Evolutionary conservation across 1,140 invertebrate species (phyloP), one percentile per base, ranked within the genome.

Genomic region (Babylonia areolata): DNA sequence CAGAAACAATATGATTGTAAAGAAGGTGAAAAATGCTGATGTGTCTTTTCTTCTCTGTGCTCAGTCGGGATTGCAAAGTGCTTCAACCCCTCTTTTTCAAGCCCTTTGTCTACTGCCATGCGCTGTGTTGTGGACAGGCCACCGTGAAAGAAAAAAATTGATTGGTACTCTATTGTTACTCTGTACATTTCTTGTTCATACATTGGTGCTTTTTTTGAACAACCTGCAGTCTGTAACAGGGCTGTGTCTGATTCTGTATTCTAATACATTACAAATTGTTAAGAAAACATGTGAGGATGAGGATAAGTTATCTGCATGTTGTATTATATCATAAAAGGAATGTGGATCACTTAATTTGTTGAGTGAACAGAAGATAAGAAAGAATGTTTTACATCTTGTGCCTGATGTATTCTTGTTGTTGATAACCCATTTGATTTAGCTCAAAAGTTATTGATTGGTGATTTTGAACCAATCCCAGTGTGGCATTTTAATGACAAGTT

Each of bases 1-100:
- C 94, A 87, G 94, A 94, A 85, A 94, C 88, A 87, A 89, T 87
- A 39, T 89, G 86, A 89, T 20, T 12, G 20, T 75, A 15, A 37
- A 58, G 28, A 28, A 37, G 20, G 42, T 54, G 46, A 58, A 11
- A 54, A 42, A 28, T 42, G 81, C 35, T 69, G 69, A 37, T 42
- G 39, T 71, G 35, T 64, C 58, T 64, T 64, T 64, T n/a, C 58
- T 64, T 64, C 58, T 64, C 58, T n/a, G 58, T 64, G 58, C 58
- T 64, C 58, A 64, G 20, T 64, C 28, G 17, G 58, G 58, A 64
- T n/a, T n/a, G 58, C 58, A 23, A 64, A 64, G 58, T 64, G 58
- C 58, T 64, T 64, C 58, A 28, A n/a, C 58, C 58, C 20, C 28
- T 64, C 28, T 6, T 64, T 64, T 12, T n/a, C n/a, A n/a, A n/a